Evolutionary conservation across 2,113 vertebrate genomes (phyloP), one percentile per base, ranked within the genome.

Genomic region (Xenus cinereus): DNA sequence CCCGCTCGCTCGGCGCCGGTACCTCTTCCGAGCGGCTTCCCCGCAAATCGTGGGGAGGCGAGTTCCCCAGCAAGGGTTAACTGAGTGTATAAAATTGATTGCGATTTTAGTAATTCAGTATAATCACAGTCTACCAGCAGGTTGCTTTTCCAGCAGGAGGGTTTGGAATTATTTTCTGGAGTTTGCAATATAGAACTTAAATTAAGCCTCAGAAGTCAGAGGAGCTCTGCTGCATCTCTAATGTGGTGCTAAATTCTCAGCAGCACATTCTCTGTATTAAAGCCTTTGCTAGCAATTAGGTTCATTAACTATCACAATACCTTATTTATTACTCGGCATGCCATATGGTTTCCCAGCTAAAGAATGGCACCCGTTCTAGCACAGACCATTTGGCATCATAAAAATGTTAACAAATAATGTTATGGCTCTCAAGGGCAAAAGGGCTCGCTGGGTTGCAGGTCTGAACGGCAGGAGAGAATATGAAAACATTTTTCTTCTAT

Each of bases 171-270:
- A 98, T 98, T 98, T 98, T 98, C 98, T 98, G 97, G 98, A 98
- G 98, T 98, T 98, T 98, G 98, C 98, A 98, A 98, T 98, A 98
- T 98, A 98, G 98, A 98, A 98, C 98, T 98, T 98, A 98, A 98
- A 98, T 98, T 98, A 98, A 98, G 98, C 98, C 98, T 98, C 98
- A 98, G 98, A 98, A 98, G 98, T 98, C 98, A 98, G 98, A 97
- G 98, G 98, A 98, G 98, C 98, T 97, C 98, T 91, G 81, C 97
- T 96, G 98, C 98, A 98, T 98, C 98, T 97, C 98, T 98, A 98
- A 98, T 98, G 98, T 86, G 97, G 98, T 98, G 98, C 98, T 98
- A 98, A 98, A 98, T 98, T 98, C 98, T 98, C 98, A 98, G 98
- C 98, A 98, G 98, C 98, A 97, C 97, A 98, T 98, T 97, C 98